Percentiles rank a stretch among this genome's conserved stretches.
Evolutionary conservation across 2,113 vertebrate genomes (phyloP).

Genomic region (Syngnathus floridae): DNA sequence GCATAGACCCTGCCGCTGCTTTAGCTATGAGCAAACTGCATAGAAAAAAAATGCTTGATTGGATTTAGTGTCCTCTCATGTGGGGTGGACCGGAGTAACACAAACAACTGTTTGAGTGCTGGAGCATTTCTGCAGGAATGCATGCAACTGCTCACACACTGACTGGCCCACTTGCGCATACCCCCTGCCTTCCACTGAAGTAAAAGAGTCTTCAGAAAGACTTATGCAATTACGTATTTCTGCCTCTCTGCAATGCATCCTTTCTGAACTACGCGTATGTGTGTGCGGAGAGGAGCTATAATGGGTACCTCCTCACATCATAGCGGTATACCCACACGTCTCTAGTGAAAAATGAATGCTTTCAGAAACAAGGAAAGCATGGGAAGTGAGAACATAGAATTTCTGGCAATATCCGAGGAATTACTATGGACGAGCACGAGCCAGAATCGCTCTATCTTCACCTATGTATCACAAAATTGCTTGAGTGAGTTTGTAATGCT

Average conservation of each 20-base stretch:
- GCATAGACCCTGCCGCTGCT: not conserved
- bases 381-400: not conserved
- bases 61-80: constrained; percentile 29
- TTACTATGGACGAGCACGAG: constrained; percentile 15
- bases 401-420: constrained; percentile 1
- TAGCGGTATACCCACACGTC: constrained; percentile 18
- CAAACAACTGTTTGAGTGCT: constrained; percentile 10
- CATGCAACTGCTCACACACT: constrained; percentile 12
- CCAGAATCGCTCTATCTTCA: constrained; percentile 7
- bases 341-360: constrained; percentile 14
- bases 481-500: constrained; percentile 2
- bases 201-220: constrained; percentile 25
- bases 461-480: constrained; percentile 14
- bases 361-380: constrained; percentile 11
- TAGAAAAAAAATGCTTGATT: constrained; percentile 14
- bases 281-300: not conserved
- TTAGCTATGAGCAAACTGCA: not conserved
- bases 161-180: constrained; percentile 7
- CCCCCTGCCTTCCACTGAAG: constrained; percentile 25
- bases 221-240: constrained; percentile 46
- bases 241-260: constrained; percentile 41
- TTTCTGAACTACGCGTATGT: constrained; percentile 6
- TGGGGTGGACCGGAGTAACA: constrained; percentile 11
- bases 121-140: constrained; percentile 5
- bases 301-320: constrained; percentile 15